phyloP scores from a whole-genome alignment of 1,140 invertebrate genomes.

The Chelonus insularis region DNA sequence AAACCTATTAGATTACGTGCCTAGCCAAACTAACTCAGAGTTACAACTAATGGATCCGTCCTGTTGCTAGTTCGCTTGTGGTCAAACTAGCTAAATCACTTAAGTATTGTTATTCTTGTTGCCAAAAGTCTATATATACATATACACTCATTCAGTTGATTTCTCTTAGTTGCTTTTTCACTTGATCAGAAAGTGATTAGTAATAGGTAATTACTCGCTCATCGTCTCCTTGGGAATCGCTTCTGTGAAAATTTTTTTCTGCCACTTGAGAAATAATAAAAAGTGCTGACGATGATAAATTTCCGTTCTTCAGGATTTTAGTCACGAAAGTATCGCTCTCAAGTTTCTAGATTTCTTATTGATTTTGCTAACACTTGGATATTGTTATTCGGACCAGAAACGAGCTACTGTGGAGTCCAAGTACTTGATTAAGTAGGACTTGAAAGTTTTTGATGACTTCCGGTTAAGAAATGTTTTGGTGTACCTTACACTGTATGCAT shows the following conservation, averaged over 20 bases:
- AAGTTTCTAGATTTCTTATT: background rate
- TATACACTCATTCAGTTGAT: no score
- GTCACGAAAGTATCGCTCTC: background rate
- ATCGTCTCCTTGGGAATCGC: no score
- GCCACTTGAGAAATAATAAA: background rate
- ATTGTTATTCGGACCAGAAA: slow-evolving; percentile 7
- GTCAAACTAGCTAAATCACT: slow-evolving; percentile 9
- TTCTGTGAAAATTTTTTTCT: no score
- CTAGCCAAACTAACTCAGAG: background rate
- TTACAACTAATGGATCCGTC: slow-evolving; percentile 12
- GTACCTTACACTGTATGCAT: background rate
- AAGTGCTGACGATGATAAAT: slow-evolving; percentile 1
- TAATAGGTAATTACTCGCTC: no score
- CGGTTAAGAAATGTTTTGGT: slow-evolving; percentile 12
- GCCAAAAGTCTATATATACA: background rate
- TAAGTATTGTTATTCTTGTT: slow-evolving; percentile 12
- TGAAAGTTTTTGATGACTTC: slow-evolving; percentile 32
- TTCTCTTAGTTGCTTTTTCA: no score
- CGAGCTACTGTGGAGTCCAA: slow-evolving; percentile 11
- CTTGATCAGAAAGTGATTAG: no score
- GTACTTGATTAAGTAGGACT: slow-evolving; percentile 8
- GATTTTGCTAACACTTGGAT: background rate
- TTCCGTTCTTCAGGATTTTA: background rate
- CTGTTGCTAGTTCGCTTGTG: slow-evolving; percentile 10
- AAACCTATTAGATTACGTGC: slow-evolving; percentile 7